Evolutionary conservation across 2,113 vertebrate species (phyloP), one percentile per base, ranked within the genome.

Genomic region (Ceyx cyanopectus): DNA sequence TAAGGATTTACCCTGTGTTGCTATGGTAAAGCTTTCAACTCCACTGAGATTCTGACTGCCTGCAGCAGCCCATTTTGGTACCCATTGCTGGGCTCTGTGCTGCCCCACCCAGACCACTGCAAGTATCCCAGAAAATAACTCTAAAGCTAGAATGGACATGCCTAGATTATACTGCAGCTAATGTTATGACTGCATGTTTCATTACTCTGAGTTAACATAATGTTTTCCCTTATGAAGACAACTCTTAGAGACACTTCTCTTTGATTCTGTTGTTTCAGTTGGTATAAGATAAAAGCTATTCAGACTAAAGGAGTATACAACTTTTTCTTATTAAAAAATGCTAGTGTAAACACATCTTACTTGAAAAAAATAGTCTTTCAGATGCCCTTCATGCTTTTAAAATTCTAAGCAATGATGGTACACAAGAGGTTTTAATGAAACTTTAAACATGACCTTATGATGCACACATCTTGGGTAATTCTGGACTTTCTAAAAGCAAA

Each of bases 161-260:
- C 85, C 89, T 79, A 37, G 66, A 43, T 91, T 63, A 90, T 82
- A 57, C 66, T 81, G 48, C 58, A 91, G 81, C 58, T 84, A 32
- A 15, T 95, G 84, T 95, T 94, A 94, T 94, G 94, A 94, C 94
- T 93, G 81, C 58, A 57, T 91, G 78, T 89, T 92, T 95, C 95
- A 95, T 94, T 95, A 85, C 89, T 81, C 40, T 75, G 58, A 81
- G 89, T 72, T 95, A 94, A 90, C 48, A 53, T 91, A 92, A 89
- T 85, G 91, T 93, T 95, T 95, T 95, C 90, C 87, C 85, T 94
- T 90, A 90, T 94, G 90, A 94, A 62, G 83, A 74, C 73, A 94
- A 19, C 65, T 90, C 73, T 67, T 94, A 80, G 94, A 95, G 88
- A 65, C 57, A 60, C 65, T 88, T 57, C 80, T 74, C 62, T 90